A percentile compares a stretch with the other conserved stretches of the same genome.
Evolutionary conservation across 2,888 invertebrate genomes (phyloP).

Genomic region (Norana najaformis): DNA sequence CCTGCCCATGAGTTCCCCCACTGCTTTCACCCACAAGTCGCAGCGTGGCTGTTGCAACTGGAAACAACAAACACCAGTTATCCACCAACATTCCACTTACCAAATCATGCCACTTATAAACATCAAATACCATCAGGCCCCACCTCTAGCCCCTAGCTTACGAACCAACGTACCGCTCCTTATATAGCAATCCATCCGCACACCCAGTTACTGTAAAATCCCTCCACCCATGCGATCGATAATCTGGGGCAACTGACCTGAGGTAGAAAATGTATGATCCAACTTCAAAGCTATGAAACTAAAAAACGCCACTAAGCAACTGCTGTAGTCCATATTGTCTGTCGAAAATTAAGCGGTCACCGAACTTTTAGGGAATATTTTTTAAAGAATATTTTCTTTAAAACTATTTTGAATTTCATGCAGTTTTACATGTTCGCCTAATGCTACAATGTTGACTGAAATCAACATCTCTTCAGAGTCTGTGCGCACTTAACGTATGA

Average conservation of each 20-base stretch:
- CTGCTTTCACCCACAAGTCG: neutral
- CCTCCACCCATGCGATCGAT: neutral
- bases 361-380: neutral
- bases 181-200: neutral
- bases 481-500: neutral
- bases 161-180: neutral
- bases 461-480: neutral
- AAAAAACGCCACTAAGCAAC: conserved; percentile 5
- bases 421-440: neutral
- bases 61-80: neutral
- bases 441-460: neutral
- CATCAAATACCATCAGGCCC: neutral
- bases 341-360: conserved; percentile 13
- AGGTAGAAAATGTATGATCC: neutral
- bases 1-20: neutral
- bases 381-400: neutral
- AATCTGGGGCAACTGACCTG: neutral
- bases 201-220: neutral
- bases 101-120: neutral
- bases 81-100: neutral
- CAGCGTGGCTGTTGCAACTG: neutral
- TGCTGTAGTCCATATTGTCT: neutral
- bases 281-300: conserved; percentile 5
- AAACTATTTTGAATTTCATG: neutral
- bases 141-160: neutral